A percentile compares a stretch with the other conserved stretches of the same genome.
These are phyloP conservation scores for Phengaris alcon DNA, from an alignment of 2,888 invertebrate species.

Conservation along the genomic window DNA sequence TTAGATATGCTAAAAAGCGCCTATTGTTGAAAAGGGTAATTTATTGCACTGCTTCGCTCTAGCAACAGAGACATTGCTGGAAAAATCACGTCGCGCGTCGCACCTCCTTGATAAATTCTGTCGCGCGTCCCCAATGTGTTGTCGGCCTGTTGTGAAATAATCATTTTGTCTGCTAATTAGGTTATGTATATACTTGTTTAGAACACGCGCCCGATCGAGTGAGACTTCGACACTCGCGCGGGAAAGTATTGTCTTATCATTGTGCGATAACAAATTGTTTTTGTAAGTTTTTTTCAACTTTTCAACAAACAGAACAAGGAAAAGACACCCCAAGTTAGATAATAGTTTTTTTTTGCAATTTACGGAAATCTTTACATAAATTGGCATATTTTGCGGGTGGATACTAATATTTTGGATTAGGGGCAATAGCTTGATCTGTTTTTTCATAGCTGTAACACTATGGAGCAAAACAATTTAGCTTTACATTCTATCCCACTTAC, in stretches of 20 bases:
- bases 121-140: background rate
- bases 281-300: no score
- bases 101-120: background rate
- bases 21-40: no score
- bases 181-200: background rate
- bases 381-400: background rate
- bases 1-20: no score
- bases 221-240: background rate
- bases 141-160: slow-evolving; percentile 1
- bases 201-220: background rate
- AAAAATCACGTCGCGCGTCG: background rate
- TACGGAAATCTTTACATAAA: no score
- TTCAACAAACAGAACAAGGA: no score
- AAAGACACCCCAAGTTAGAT: no score
- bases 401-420: background rate
- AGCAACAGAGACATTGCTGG: no score
- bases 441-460: no score
- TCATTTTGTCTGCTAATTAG: slow-evolving; percentile 16
- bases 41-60: no score
- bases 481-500: no score
- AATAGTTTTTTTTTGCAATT: background rate
- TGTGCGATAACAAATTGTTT: background rate
- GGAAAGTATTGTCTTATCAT: background rate
- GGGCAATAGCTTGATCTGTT: no score
- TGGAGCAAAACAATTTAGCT: no score